Evolutionary conservation across 2,888 invertebrate species (phyloP), one percentile per base, ranked within the genome.

Genomic region (Protonemura montana): DNA sequence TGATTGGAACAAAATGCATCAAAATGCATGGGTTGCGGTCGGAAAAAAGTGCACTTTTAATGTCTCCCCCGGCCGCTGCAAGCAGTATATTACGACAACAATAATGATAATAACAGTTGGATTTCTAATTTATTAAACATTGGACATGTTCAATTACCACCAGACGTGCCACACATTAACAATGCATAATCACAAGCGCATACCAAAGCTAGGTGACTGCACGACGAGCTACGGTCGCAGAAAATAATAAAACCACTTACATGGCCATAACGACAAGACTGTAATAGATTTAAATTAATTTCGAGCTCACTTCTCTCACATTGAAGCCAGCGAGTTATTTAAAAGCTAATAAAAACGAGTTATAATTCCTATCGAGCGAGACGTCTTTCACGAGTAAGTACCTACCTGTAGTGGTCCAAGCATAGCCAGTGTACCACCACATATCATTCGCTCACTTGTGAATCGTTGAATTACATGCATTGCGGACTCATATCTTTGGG

Each of bases 381-480:
- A 35, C 10, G 59, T 21, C 59, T 59, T 59, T 21, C 16, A 21
- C 59, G 13, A 21, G 59, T 59, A 2, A 10, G n/a, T n/a, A 13
- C 13, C 13, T 59, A 59, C 59, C 59, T 59, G 59, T 21, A 59
- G 2, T 59, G 81, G 81, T 80, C 59, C 21, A 10, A 21, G 59
- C 1, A 59, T 59, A 1, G 13, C 16, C 21, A 21, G 21, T 16
- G 59, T 16, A 29, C 16, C 30, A 82, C 35, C 26, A 76, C 59
- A 29, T 84, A 84, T 84, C 84, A 84, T 76, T 83, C 76, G 84
- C 27, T 10, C 27, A 76, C 76, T 76, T 76, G 84, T 84, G 42
- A 84, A 84, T 28, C 29, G 26, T 16, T 10, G n/a, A 13, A 78
- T 78, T 10, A 78, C 78, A 21, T 35, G 10, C 35, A 35, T 35